These are phyloP conservation scores for Stegophylla sp. DNA, from an alignment of 2,888 invertebrate species.

Conservation along the genomic window DNA sequence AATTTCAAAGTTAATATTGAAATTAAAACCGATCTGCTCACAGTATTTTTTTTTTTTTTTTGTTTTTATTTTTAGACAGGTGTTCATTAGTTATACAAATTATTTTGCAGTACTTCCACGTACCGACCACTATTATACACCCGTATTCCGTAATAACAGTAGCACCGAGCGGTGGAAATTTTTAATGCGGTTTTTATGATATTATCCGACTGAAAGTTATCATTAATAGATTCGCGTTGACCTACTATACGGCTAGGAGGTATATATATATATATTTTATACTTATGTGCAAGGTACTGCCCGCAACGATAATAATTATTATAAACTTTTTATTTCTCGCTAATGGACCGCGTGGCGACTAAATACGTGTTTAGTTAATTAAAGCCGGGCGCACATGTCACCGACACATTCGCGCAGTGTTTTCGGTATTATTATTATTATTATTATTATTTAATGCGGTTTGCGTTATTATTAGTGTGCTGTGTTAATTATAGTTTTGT, in stretches of 20 bases:
- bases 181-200: not conserved
- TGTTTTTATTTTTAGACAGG: too few species aligned
- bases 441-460: too few species aligned
- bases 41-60: too few species aligned
- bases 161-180: not conserved
- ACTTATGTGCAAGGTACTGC: not conserved
- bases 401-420: not conserved
- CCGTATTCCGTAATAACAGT: too few species aligned
- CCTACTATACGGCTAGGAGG: not conserved
- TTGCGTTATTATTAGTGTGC: not conserved
- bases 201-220: not conserved
- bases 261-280: not conserved
- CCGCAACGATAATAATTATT: not conserved
- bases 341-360: not conserved
- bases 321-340: not conserved
- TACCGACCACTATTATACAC: too few species aligned
- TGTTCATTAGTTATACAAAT: too few species aligned
- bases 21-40: too few species aligned
- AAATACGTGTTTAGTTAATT: conserved; percentile 9
- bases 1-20: too few species aligned
- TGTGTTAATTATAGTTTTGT: conserved; percentile 36
- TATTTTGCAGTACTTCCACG: too few species aligned
- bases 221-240: not conserved
- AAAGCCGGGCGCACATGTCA: conserved; percentile 29
- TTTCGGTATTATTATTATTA: not conserved